Conservation (phyloP, 1,140 invertebrate species). For the Cepaea nemoralis region DNA sequence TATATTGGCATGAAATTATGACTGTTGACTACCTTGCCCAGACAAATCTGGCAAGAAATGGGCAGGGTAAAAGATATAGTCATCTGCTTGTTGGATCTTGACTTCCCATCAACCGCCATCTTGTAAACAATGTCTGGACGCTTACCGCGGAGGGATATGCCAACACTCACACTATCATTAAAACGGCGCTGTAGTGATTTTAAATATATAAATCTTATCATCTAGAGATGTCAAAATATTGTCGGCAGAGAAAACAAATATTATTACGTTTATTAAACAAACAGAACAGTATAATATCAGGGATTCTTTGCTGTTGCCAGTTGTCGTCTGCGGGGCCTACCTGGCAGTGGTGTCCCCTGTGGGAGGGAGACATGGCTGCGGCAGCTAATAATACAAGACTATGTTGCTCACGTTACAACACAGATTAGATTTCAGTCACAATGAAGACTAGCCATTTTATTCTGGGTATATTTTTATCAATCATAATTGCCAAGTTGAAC, state of each 20-base stretch:
- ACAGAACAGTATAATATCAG: background rate
- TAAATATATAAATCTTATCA: no score
- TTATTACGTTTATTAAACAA: no score
- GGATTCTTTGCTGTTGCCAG: background rate
- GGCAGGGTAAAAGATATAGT: conserved; percentile 67
- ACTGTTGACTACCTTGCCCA: conserved; percentile 62
- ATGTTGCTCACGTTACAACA: background rate
- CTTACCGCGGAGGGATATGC: background rate
- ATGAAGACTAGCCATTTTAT: conserved; percentile 27
- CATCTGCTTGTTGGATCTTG: conserved; percentile 58
- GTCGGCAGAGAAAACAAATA: no score
- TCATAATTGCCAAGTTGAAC: conserved; percentile 52
- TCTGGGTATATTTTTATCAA: conserved; percentile 58
- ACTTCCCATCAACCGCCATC: conserved; percentile 60
- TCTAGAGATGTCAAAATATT: no score
- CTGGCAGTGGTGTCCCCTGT: background rate
- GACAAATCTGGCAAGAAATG: conserved; percentile 67
- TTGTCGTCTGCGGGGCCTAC: background rate
- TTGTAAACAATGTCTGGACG: conserved; percentile 18
- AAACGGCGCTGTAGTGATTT: no score
- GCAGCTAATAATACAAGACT: no score
- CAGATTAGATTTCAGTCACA: background rate
- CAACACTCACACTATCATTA: background rate
- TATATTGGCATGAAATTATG: no score
- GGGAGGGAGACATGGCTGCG: background rate